Conservation (phyloP, 2,888 invertebrate species). For the Leptodirus hochenwartii region DNA sequence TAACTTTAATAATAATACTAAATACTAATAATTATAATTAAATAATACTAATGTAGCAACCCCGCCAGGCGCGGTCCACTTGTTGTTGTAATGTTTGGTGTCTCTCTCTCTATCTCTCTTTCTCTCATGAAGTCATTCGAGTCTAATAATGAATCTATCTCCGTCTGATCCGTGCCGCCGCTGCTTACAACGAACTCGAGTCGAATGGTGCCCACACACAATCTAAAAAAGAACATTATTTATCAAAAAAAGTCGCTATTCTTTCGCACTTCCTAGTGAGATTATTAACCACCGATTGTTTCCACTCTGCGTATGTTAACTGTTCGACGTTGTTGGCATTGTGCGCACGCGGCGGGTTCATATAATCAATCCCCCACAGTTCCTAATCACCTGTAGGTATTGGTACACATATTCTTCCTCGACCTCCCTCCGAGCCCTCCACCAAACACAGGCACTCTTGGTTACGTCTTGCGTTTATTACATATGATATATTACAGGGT, state of each 20-base stretch:
- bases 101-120: constrained; percentile 19
- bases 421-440: constrained; percentile 28
- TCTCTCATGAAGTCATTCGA: constrained; percentile 9
- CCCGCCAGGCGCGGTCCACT: constrained; percentile 29
- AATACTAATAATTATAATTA: constrained; percentile 5
- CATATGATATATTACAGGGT: constrained; percentile 32
- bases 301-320: too few species aligned
- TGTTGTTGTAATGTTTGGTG: constrained; percentile 31
- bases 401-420: too few species aligned
- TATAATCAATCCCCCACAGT: too few species aligned
- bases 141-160: too few species aligned
- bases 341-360: constrained; percentile 10
- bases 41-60: constrained; percentile 26
- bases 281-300: too few species aligned
- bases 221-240: constrained; percentile 3
- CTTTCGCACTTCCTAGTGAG: too few species aligned
- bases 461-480: constrained; percentile 27
- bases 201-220: too few species aligned
- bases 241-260: constrained; percentile 4
- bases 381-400: too few species aligned
- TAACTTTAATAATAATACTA: constrained; percentile 6
- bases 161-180: too few species aligned
- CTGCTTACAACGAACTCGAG: too few species aligned
- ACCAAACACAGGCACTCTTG: constrained; percentile 30
- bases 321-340: background rate